Percentiles rank a stretch among this genome's conserved stretches.
Evolutionary conservation across 2,797 vertebrate species (phyloP).

Genomic region (Alectoris magna): DNA sequence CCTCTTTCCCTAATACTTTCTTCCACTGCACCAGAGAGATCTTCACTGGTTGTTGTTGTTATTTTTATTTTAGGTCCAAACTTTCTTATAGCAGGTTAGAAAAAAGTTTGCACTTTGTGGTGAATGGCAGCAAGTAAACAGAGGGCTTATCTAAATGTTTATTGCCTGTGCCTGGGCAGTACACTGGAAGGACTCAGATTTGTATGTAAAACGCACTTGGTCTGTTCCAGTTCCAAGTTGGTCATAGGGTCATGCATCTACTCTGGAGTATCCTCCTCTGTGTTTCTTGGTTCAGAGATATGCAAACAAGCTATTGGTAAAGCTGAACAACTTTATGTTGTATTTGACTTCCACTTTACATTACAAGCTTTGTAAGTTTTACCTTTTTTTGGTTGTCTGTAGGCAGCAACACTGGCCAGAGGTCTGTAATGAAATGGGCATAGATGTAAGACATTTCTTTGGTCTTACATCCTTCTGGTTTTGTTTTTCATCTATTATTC

Average conservation of each 20-base stretch:
- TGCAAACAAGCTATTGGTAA: not conserved
- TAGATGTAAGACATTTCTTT: not conserved
- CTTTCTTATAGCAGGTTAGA: not conserved
- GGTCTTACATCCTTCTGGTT: not conserved
- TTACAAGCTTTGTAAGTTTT: not conserved
- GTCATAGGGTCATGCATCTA: not conserved
- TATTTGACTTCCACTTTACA: not conserved
- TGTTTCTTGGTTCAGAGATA: not conserved
- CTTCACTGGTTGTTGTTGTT: not conserved
- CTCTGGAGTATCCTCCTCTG: not conserved
- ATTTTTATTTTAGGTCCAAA: not conserved
- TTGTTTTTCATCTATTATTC: not conserved
- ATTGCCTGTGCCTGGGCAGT: not conserved
- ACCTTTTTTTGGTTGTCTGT: not conserved
- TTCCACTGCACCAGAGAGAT: not conserved
- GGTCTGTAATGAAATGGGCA: not conserved
- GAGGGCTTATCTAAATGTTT: not conserved
- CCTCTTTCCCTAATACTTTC: not conserved
- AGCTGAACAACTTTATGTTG: not conserved
- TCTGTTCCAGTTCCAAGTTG: not conserved
- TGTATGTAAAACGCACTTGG: not conserved
- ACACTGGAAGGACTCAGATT: not conserved
- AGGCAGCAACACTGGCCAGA: not conserved
- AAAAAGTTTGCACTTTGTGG: not conserved
- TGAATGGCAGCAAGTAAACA: not conserved